Conservation (phyloP, 2,797 vertebrate genomes). For the Lepilemur ruficaudatus region DNA sequence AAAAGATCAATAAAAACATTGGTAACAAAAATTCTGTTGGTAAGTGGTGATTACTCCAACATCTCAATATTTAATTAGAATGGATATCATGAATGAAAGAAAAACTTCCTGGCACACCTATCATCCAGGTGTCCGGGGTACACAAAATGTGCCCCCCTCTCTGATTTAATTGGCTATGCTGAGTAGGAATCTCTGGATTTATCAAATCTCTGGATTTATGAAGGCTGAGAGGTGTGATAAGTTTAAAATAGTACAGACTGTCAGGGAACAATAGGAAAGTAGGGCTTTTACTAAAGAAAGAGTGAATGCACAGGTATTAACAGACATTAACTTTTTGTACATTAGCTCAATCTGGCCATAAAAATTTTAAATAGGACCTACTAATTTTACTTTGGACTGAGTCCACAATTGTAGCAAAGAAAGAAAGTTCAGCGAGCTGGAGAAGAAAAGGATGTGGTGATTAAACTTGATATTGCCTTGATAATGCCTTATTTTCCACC, state of each 20-base stretch:
- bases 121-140: neutral
- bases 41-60: neutral
- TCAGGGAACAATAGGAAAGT: constrained; percentile 2
- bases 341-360: neutral
- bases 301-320: neutral
- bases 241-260: neutral
- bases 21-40: neutral
- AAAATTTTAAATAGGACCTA: neutral
- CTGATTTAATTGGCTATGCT: neutral
- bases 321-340: neutral
- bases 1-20: neutral
- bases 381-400: neutral
- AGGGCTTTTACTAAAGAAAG: neutral
- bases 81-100: neutral
- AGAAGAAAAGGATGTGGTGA: neutral
- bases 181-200: neutral
- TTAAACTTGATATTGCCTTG: neutral
- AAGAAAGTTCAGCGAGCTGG: neutral
- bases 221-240: neutral
- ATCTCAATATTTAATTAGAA: neutral
- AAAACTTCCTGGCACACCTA: neutral
- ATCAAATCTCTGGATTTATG: neutral
- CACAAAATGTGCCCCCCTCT: neutral
- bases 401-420: neutral
- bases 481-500: neutral